Conservation (phyloP, 2,797 vertebrate genomes). For the Ptychobarbus kaznakovi region DNA sequence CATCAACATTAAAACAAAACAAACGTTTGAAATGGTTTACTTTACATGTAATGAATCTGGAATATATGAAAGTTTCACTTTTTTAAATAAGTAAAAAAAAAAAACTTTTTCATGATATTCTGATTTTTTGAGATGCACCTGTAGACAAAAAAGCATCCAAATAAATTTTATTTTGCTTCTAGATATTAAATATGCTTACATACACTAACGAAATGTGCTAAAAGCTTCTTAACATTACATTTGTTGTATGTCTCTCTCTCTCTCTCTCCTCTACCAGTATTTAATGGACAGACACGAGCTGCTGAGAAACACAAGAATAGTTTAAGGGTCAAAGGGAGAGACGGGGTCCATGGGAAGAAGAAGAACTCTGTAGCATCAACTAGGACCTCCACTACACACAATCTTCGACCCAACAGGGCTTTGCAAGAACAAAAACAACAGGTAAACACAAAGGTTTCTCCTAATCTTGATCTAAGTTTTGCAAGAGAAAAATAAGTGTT, state of each 20-base stretch:
- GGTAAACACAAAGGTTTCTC: conserved; percentile 74
- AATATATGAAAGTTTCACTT: too few relatives aligned
- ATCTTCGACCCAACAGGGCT: conserved; percentile 85
- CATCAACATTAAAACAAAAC: too few relatives aligned
- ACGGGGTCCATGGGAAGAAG: conserved; percentile 88
- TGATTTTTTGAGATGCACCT: too few relatives aligned
- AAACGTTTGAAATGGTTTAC: too few relatives aligned
- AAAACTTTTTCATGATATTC: too few relatives aligned
- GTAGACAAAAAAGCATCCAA: background rate
- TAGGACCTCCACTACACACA: conserved; percentile 82
- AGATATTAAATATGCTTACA: background rate
- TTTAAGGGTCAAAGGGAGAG: conserved; percentile 90
- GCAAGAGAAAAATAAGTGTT: background rate
- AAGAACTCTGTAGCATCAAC: conserved; percentile 82
- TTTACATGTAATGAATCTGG: too few relatives aligned
- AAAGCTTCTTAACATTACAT: background rate
- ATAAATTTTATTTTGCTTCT: background rate
- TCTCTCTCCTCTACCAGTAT: conserved; percentile 77
- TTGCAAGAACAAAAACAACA: conserved; percentile 93
- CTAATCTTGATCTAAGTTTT: background rate
- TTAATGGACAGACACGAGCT: conserved; percentile 89
- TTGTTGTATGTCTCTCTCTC: conserved; percentile 16
- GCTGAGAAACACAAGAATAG: conserved; percentile 85
- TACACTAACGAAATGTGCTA: background rate
- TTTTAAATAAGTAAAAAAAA: too few relatives aligned